Evolutionary conservation across 2,113 vertebrate genomes (phyloP), one percentile per base, ranked within the genome.

Genomic region (Myiagra hebetior): DNA sequence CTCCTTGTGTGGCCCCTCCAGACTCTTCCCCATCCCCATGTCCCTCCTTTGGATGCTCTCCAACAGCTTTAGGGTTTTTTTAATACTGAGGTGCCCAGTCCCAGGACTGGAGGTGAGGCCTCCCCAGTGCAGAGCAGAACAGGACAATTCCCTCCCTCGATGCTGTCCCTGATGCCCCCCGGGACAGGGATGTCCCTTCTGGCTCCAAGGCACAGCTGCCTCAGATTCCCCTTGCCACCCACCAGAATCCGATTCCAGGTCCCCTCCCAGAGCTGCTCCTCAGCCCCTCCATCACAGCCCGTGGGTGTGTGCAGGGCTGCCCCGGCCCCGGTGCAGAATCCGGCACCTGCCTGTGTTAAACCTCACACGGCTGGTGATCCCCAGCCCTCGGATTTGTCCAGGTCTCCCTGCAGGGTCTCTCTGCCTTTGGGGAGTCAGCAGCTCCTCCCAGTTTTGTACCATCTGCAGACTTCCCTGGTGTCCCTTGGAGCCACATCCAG

Each of bases 381-480:
- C 62, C 62, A 9, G n/a, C 60, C 69, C 37, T n/a, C 0, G 3
- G 7, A 2, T 60, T n/a, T 46, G 20, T 26, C 28, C 14, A 2
- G 53, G 39, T 67, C 46, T 55, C 46, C 50, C 57, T 57, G 75
- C 75, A 35, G 42, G 57, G 30, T 26, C 57, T 57, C 67, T 65
- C 27, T 57, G 44, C 78, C 69, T 67, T 8, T 21, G 53, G 41
- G 78, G 62, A 46, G 53, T 7, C 62, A 26, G 28, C 69, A 67
- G 46, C 23, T 59, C 37, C 46, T 74, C 33, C 52, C 33, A 2
- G 28, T 13, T 41, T 4, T 39, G 62, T 41, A 3, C 35, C 39
- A 31, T 31, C 13, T 41, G 39, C 47, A 46, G 3, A 5, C 24
- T 26, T 26, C 30, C n/a, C 39, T 33, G n/a, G 14, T 47, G 26